Evolutionary conservation across 2,888 invertebrate genomes (phyloP).

Genomic region (Margaritifera margaritifera): DNA sequence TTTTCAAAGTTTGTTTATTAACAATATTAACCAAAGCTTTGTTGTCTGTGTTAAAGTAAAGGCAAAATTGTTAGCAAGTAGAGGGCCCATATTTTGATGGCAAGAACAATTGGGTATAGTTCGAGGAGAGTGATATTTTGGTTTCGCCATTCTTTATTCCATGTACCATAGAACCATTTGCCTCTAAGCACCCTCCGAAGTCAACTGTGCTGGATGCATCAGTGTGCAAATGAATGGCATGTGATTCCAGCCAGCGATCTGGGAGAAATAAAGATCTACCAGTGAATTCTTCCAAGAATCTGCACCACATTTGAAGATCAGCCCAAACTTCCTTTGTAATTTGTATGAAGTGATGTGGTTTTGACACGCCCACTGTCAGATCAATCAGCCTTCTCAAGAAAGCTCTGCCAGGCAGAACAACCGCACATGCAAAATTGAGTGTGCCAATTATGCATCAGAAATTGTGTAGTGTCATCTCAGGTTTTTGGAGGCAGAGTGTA

Average conservation of each 20-base stretch:
- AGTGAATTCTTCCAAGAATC: not conserved
- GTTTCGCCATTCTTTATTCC: no score
- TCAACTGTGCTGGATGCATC: no score
- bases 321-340: not conserved
- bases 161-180: no score
- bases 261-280: not conserved
- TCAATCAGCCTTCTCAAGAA: conserved; percentile 5
- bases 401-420: conserved; percentile 14
- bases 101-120: no score
- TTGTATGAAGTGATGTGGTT: not conserved
- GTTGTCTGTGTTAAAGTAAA: no score
- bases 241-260: not conserved
- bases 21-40: no score
- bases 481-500: not conserved
- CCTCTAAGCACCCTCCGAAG: no score
- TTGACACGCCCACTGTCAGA: not conserved
- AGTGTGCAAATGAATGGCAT: no score
- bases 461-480: conserved; percentile 2
- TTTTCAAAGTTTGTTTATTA: no score
- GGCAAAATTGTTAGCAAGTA: no score
- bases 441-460: conserved; percentile 11
- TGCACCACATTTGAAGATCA: not conserved
- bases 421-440: conserved; percentile 15
- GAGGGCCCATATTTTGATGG: no score
- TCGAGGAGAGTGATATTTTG: no score